Percentiles rank a stretch among this genome's conserved stretches.
These are phyloP conservation scores for Spisula subtruncata DNA, from an alignment of 2,888 invertebrate species.

Conservation along the genomic window DNA sequence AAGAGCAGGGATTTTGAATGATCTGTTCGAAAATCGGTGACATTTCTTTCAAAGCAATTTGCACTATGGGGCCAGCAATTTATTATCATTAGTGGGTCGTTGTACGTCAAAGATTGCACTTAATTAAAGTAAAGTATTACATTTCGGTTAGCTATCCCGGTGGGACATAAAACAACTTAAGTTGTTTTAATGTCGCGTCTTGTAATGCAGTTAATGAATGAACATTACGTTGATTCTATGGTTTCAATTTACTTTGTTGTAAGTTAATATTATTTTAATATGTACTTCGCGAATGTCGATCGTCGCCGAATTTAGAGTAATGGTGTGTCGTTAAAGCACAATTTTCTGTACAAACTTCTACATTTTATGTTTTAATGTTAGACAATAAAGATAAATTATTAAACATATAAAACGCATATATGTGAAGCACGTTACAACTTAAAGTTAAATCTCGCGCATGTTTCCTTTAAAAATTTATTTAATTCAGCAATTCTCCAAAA, in stretches of 20 bases:
- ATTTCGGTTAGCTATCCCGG: background rate
- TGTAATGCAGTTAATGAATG: background rate
- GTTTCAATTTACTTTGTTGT: background rate
- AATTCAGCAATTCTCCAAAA: too few species aligned
- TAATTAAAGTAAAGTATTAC: background rate
- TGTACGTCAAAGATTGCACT: background rate
- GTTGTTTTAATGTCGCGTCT: background rate
- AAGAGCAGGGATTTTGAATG: background rate
- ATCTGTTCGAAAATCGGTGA: background rate
- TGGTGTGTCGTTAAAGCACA: too few species aligned
- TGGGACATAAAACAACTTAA: background rate
- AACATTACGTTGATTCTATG: background rate
- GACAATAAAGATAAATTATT: too few species aligned
- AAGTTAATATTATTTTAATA: background rate
- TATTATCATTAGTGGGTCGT: background rate
- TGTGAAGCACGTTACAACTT: too few species aligned
- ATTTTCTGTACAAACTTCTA: too few species aligned
- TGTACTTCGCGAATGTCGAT: background rate
- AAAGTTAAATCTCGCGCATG: too few species aligned
- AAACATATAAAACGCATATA: too few species aligned
- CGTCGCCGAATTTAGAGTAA: too few species aligned
- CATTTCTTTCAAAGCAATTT: background rate
- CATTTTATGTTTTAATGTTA: too few species aligned
- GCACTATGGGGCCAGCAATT: background rate
- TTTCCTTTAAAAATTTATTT: too few species aligned